A percentile compares a stretch with the other conserved stretches of the same genome.
phyloP scores from a whole-genome alignment of 2,888 invertebrate species.

The Melinopterus prodromus region DNA sequence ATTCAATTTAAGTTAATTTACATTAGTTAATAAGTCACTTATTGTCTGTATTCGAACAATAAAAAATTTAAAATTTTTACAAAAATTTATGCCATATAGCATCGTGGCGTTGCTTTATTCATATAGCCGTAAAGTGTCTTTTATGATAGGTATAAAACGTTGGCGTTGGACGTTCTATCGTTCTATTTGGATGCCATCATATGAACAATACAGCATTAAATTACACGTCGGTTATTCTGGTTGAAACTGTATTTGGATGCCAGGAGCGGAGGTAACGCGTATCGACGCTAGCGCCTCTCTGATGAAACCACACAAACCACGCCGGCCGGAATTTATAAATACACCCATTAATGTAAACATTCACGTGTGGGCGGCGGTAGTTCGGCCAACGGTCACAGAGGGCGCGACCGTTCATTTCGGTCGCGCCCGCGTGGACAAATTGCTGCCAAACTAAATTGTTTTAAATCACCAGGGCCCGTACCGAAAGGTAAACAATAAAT shows the following conservation, averaged over 20 bases:
- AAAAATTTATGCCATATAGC: neutral
- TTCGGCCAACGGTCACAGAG: conserved; percentile 7
- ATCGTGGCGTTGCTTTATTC: neutral
- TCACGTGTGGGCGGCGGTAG: neutral
- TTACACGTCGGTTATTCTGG: neutral
- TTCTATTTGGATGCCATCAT: neutral
- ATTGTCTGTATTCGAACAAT: no score
- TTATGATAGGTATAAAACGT: neutral
- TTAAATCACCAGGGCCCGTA: conserved; percentile 24
- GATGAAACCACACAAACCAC: neutral
- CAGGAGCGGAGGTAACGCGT: neutral
- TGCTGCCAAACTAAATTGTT: conserved; percentile 22
- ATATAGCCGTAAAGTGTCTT: neutral
- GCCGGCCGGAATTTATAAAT: conserved; percentile 23
- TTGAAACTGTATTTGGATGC: neutral
- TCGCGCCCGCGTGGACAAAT: conserved; percentile 21
- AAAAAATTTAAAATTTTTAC: neutral
- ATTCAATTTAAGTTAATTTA: no score
- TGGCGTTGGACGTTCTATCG: neutral
- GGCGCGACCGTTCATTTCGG: neutral
- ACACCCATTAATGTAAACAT: conserved; percentile 22
- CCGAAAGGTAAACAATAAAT: conserved; percentile 24
- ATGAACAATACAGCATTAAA: neutral
- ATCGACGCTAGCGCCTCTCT: neutral
- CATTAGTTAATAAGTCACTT: no score